A percentile compares a stretch with the other conserved stretches of the same genome.
phyloP scores from a whole-genome alignment of 1,140 invertebrate species.

The Drosophila ohnishii region DNA sequence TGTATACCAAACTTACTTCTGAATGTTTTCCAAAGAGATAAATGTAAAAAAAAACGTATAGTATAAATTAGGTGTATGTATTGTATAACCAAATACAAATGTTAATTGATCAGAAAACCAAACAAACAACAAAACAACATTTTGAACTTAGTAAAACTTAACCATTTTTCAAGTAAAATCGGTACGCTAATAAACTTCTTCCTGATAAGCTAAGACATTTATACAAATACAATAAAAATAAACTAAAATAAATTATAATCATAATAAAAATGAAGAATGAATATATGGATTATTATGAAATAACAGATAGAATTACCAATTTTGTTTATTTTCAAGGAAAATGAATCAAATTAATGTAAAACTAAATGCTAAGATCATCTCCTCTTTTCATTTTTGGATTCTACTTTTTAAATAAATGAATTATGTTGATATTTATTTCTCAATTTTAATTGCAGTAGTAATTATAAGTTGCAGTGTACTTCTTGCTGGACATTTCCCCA shows the following conservation, averaged over 20 bases:
- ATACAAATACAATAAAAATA: conserved; percentile 8
- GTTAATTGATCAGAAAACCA: conserved; percentile 16
- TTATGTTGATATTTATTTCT: conserved; percentile 7
- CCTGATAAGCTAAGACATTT: conserved; percentile 40
- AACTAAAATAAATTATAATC: neutral
- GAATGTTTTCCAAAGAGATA: conserved; percentile 24
- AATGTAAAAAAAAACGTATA: conserved; percentile 21
- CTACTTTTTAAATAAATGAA: conserved; percentile 7
- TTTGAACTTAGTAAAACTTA: conserved; percentile 34
- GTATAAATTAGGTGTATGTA: conserved; percentile 18
- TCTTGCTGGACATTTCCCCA: neutral
- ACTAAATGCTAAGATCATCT: conserved; percentile 9
- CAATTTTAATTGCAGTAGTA: neutral
- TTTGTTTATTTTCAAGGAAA: conserved; percentile 8
- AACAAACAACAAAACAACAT: conserved; percentile 11
- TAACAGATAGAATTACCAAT: conserved; percentile 8
- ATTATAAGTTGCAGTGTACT: conserved; percentile 5
- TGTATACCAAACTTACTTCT: conserved; percentile 16
- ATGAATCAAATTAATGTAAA: conserved; percentile 12
- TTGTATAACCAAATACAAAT: conserved; percentile 25
- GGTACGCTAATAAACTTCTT: conserved; percentile 31
- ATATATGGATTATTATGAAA: conserved; percentile 8
- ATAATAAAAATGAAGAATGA: neutral
- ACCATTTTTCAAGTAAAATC: conserved; percentile 22
- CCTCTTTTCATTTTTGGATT: conserved; percentile 9